A percentile compares a stretch with the other conserved stretches of the same genome.
phyloP scores from a whole-genome alignment of 1,140 invertebrate genomes.

The Lordiphosa stackelbergi region DNA sequence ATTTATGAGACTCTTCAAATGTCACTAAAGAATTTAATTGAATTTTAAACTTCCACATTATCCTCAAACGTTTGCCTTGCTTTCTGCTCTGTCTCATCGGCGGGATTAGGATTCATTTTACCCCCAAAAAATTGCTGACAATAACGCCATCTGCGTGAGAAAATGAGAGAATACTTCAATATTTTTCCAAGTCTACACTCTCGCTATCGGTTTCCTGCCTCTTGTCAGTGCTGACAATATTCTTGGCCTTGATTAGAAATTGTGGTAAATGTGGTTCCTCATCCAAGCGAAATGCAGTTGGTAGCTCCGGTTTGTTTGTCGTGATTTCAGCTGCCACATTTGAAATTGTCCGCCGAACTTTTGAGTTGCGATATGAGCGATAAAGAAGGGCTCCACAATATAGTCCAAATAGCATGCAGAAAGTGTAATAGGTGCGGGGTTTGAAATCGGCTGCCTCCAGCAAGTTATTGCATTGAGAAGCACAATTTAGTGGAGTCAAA shows the following conservation, averaged over 20 bases:
- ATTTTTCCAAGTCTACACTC: neutral
- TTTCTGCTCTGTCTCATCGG: neutral
- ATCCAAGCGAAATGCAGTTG: neutral
- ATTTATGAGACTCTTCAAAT: neutral
- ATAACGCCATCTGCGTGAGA: constrained; percentile 23
- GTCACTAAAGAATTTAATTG: neutral
- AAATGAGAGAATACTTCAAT: neutral
- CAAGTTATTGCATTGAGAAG: constrained; percentile 16
- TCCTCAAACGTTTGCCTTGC: neutral
- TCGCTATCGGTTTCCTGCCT: neutral
- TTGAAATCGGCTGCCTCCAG: neutral
- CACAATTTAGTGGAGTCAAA: constrained; percentile 30
- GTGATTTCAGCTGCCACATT: neutral
- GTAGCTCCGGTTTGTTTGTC: neutral
- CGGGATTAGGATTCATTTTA: neutral
- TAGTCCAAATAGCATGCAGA: constrained; percentile 18
- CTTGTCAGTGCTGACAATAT: constrained; percentile 7
- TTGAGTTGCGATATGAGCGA: constrained; percentile 9
- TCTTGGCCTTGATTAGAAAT: constrained; percentile 17
- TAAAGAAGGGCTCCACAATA: constrained; percentile 24
- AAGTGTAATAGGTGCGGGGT: constrained; percentile 7
- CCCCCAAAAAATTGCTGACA: neutral
- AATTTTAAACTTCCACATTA: no score
- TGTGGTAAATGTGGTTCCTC: neutral
- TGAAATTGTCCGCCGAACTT: neutral